Conservation (phyloP, 1,140 invertebrate species). For the Apocrypta bakeri region DNA sequence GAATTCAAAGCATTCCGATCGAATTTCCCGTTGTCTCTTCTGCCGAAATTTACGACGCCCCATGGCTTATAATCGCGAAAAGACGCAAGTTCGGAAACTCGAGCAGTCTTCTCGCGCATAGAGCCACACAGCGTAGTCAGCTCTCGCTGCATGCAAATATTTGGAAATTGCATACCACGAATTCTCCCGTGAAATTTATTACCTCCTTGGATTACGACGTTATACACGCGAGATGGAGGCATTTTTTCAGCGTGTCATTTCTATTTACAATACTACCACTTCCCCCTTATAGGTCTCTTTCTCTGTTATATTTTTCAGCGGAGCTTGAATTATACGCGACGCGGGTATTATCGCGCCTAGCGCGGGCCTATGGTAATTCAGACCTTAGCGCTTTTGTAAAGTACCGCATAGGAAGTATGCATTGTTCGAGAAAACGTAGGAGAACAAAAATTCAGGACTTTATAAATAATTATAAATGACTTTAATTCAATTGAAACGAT, state of each 20-base stretch:
- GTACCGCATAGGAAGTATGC: too few relatives aligned
- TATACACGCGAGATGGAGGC: neutral
- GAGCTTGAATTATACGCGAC: constrained; percentile 12
- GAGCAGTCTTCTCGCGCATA: neutral
- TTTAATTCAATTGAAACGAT: constrained; percentile 72
- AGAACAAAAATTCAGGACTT: too few relatives aligned
- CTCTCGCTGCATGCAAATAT: constrained; percentile 48
- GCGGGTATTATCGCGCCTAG: neutral
- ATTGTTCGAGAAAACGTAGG: too few relatives aligned
- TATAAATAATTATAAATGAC: too few relatives aligned
- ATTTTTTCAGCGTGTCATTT: constrained; percentile 21
- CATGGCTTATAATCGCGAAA: constrained; percentile 48
- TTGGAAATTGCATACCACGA: constrained; percentile 44
- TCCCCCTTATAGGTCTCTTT: neutral
- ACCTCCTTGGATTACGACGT: constrained; percentile 31
- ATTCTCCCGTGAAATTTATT: constrained; percentile 35
- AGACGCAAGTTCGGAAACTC: constrained; percentile 27
- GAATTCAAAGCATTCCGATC: constrained; percentile 71
- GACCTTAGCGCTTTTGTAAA: neutral
- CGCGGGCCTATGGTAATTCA: neutral
- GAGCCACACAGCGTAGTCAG: neutral
- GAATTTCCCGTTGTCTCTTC: constrained; percentile 63
- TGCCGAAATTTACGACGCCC: constrained; percentile 63
- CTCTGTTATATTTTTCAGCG: neutral
- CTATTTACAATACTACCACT: neutral